These are phyloP conservation scores for Drosophila koepferae DNA, from an alignment of 2,888 invertebrate species.

Conservation along the genomic window DNA sequence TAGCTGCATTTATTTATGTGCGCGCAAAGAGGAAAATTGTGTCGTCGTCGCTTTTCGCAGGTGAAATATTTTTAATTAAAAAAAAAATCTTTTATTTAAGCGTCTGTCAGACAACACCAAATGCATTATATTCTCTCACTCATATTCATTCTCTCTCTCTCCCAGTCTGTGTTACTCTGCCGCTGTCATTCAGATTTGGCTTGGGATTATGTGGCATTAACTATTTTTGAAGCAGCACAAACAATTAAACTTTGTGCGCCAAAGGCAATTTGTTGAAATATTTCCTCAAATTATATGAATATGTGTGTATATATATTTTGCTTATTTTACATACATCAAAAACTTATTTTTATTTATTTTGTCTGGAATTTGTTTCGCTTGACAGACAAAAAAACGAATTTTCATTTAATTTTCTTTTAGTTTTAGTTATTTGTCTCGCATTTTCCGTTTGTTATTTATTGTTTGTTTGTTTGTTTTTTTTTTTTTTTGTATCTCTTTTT, in stretches of 20 bases:
- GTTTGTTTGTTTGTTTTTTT: background rate
- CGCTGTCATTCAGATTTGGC: constrained; percentile 14
- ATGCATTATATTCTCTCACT: constrained; percentile 43
- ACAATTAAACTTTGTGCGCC: constrained; percentile 30
- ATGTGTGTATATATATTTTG: background rate
- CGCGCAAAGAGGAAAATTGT: constrained; percentile 70
- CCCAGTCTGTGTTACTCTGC: background rate
- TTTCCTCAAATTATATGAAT: constrained; percentile 1
- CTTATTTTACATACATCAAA: constrained; percentile 5
- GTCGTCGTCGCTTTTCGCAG: constrained; percentile 68
- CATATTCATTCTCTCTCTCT: background rate
- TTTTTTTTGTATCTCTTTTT: background rate
- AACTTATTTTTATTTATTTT: constrained; percentile 35
- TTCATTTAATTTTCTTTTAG: constrained; percentile 6
- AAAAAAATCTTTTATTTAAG: constrained; percentile 80
- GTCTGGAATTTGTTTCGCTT: constrained; percentile 28
- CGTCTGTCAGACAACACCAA: constrained; percentile 61
- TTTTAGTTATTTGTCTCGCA: background rate
- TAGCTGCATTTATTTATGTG: constrained; percentile 73
- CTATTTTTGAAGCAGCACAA: constrained; percentile 37
- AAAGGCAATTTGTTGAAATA: constrained; percentile 17
- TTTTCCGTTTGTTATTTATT: background rate
- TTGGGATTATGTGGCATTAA: constrained; percentile 54
- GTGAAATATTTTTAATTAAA: constrained; percentile 80
- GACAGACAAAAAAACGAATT: background rate